Evolutionary conservation across 2,113 vertebrate species (phyloP).

Genomic region (Lepisosteus oculatus): DNA sequence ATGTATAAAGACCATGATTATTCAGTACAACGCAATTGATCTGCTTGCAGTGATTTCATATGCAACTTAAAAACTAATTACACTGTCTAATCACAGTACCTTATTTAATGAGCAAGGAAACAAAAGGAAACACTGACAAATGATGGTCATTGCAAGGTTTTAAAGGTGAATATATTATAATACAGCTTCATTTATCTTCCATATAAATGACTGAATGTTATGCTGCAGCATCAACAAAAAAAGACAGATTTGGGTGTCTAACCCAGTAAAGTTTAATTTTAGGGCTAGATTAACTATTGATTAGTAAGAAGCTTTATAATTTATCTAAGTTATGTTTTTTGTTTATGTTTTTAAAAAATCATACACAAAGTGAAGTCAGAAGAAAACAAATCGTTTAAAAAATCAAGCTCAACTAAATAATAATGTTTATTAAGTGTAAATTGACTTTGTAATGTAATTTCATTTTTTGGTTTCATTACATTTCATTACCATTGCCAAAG

Average conservation of each 20-base stretch:
- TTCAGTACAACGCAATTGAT: too few relatives aligned
- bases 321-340: not conserved
- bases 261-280: not conserved
- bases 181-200: constrained; percentile 9
- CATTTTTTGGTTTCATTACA: too few relatives aligned
- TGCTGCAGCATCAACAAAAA: not conserved
- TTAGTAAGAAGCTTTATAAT: not conserved
- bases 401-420: too few relatives aligned
- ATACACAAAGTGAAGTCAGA: too few relatives aligned
- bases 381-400: too few relatives aligned
- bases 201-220: not conserved
- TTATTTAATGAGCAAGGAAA: not conserved
- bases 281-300: constrained; percentile 21
- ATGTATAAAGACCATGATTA: too few relatives aligned
- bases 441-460: too few relatives aligned
- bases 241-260: not conserved
- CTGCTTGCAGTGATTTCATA: not conserved
- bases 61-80: constrained; percentile 5
- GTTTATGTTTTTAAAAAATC: too few relatives aligned
- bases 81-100: not conserved
- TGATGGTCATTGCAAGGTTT: constrained; percentile 9
- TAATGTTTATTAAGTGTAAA: too few relatives aligned
- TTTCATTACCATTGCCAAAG: too few relatives aligned
- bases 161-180: constrained; percentile 7
- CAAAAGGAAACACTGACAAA: constrained; percentile 17